Evolutionary conservation across 1,140 invertebrate genomes (phyloP), one percentile per base, ranked within the genome.

Genomic region (Aphis gossypii): DNA sequence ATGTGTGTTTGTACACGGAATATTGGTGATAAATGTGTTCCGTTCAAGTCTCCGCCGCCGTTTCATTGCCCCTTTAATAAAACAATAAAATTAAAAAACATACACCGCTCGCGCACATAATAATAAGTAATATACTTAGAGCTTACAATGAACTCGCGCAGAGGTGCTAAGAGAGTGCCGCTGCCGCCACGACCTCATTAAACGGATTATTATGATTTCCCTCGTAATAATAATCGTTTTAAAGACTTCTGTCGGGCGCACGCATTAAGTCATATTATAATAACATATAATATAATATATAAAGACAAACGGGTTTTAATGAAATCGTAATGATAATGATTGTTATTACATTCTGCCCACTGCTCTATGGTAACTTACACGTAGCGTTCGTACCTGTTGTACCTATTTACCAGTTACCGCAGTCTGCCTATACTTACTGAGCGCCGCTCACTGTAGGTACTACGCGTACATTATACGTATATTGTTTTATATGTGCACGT

Each of bases 61-160:
- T 54, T 54, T 90, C 87, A 48, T 90, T 35, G 46, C 51, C 44
- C 48, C 90, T 92, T 92, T 92, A 76, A 92, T 92, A 92, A 92
- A 92, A 92, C 90, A 44, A 92, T 92, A 76, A 92, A 92, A 46
- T 82, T 14, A 38, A 46, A 46, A 82, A 76, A 46, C 21, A 51
- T 41, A 46, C 9, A n/a, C 60, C 30, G 30, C 14, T 14, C 3
- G 30, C 11, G n/a, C 18, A 18, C n/a, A 76, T 76, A 18, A 76
- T n/a, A 18, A n/a, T n/a, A 18, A 76, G 4, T 76, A 76, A n/a
- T 68, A 68, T n/a, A 76, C 60, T 76, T n/a, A n/a, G 60, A 76
- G 60, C 18, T 86, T 7, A 68, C 11, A 60, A 68, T 41, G 20
- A 44, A 44, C 23, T 68, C 60, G 20, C 60, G 60, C 30, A 11